phyloP scores from a whole-genome alignment of 2,113 vertebrate genomes.

The Brachyhypopomus gauderio region DNA sequence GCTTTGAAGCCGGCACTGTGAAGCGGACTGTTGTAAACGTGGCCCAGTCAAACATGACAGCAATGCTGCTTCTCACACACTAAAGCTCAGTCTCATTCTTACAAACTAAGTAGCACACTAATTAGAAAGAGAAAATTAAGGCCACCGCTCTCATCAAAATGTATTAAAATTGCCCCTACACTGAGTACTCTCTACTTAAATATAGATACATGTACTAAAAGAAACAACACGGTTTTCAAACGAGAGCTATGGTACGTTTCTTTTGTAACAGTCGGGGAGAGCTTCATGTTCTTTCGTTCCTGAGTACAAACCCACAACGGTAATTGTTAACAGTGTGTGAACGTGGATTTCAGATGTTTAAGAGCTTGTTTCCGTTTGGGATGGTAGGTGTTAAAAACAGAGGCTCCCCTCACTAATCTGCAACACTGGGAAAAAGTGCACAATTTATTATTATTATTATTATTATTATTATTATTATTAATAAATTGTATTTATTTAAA shows the following conservation, averaged over 20 bases:
- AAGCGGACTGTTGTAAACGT: not conserved
- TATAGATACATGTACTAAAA: constrained; percentile 49
- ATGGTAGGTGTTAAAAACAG: constrained; percentile 35
- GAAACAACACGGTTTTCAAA: constrained; percentile 36
- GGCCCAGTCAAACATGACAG: constrained; percentile 14
- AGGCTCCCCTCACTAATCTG: constrained; percentile 32
- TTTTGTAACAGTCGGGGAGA: constrained; percentile 39
- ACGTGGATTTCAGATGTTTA: constrained; percentile 12
- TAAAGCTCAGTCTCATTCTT: constrained; percentile 17
- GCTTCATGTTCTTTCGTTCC: constrained; percentile 49
- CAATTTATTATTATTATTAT: not conserved
- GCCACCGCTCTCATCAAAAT: constrained; percentile 46
- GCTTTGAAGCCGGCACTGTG: not conserved
- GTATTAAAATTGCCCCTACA: constrained; percentile 43
- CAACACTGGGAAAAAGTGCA: constrained; percentile 53
- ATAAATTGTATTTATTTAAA: constrained; percentile 29
- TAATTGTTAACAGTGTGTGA: constrained; percentile 35
- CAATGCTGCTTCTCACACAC: constrained; percentile 1
- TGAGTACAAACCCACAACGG: constrained; percentile 52
- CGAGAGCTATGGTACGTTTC: constrained; percentile 24
- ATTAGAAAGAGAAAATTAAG: constrained; percentile 45
- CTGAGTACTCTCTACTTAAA: constrained; percentile 51
- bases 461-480: not conserved
- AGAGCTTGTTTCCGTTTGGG: constrained; percentile 41
- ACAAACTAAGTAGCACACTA: constrained; percentile 40